Evolutionary conservation across 2,113 vertebrate genomes (phyloP).

Genomic region (Aptenodytes forsteri): DNA sequence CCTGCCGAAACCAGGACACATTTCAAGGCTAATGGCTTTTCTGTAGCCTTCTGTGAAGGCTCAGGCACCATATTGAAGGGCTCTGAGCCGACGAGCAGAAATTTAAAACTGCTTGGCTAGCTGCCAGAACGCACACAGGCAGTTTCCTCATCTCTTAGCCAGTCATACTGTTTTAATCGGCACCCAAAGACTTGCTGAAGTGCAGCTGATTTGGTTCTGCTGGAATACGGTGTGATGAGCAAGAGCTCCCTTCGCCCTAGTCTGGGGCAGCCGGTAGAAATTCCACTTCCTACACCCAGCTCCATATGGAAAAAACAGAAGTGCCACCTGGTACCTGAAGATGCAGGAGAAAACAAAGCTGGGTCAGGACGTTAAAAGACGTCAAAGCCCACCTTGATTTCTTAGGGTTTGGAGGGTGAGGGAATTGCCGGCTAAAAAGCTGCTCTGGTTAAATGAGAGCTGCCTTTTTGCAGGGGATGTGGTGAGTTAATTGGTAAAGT

Average conservation of each 20-base stretch:
- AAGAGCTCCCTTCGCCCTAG: neutral
- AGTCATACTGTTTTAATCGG: neutral
- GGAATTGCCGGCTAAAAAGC: neutral
- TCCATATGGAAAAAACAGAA: neutral
- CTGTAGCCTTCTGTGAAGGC: neutral
- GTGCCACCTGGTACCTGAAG: neutral
- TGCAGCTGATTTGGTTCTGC: neutral
- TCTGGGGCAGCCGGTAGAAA: neutral
- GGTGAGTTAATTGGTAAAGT: neutral
- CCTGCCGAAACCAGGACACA: too few species aligned
- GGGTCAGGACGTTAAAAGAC: neutral
- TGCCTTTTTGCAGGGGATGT: neutral
- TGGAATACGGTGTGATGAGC: neutral
- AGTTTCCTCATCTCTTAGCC: neutral
- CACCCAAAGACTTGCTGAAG: neutral
- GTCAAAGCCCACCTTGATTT: neutral
- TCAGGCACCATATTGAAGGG: rapidly evolving
- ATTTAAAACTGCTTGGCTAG: neutral
- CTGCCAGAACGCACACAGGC: neutral
- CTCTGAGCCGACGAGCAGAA: neutral
- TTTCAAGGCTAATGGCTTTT: neutral
- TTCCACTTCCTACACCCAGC: neutral
- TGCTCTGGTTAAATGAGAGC: neutral
- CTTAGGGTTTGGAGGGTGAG: neutral
- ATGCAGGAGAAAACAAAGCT: neutral